These are phyloP conservation scores for Enteromius argenteus DNA, from an alignment of 2,797 vertebrate genomes.

Conservation along the genomic window DNA sequence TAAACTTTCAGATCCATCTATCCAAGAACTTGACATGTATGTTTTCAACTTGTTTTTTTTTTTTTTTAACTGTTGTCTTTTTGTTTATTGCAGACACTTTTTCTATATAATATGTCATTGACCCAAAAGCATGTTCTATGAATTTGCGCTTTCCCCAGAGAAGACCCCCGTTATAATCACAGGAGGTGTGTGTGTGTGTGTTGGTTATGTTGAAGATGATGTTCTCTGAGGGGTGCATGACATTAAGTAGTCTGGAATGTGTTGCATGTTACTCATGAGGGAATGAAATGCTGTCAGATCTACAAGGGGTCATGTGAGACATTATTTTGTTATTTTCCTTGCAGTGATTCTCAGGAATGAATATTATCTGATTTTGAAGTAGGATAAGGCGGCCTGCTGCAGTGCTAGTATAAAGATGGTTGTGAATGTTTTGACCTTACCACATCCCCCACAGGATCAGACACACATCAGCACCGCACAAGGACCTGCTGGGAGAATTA, in stretches of 20 bases:
- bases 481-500: constrained; percentile 35
- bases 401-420: constrained; percentile 33
- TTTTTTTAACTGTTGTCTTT: background rate
- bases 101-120: constrained; percentile 22
- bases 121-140: constrained; percentile 32
- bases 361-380: constrained; percentile 16
- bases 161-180: background rate
- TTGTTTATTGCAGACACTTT: background rate
- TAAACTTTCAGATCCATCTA: constrained; percentile 1
- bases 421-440: constrained; percentile 42
- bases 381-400: background rate
- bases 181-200: constrained; percentile 21
- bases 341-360: constrained; percentile 8
- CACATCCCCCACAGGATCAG: constrained; percentile 18
- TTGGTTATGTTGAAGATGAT: background rate
- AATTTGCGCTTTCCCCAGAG: background rate
- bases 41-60: background rate
- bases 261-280: constrained; percentile 24
- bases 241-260: constrained; percentile 22
- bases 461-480: background rate
- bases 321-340: constrained; percentile 14
- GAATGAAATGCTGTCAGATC: constrained; percentile 30
- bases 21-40: background rate
- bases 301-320: constrained; percentile 13
- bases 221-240: constrained; percentile 18